Conservation (phyloP, 2,888 invertebrate genomes). For the Netelia inedita region DNA sequence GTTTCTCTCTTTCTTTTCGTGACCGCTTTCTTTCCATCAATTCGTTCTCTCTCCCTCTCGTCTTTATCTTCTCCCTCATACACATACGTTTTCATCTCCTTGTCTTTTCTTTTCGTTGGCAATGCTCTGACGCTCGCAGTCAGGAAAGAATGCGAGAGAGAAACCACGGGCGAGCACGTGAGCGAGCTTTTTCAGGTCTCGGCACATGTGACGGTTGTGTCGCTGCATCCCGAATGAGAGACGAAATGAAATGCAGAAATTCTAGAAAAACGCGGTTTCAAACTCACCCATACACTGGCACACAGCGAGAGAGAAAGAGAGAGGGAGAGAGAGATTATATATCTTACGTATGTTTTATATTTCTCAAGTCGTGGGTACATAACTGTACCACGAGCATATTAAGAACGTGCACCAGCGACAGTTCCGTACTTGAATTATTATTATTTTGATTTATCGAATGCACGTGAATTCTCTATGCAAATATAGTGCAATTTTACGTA, state of each 20-base stretch:
- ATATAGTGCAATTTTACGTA: too few species aligned
- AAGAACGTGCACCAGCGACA: too few species aligned
- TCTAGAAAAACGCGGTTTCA: conserved; percentile 22
- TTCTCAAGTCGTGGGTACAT: too few species aligned
- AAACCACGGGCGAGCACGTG: conserved; percentile 40
- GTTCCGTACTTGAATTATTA: too few species aligned
- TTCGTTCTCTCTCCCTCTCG: conserved; percentile 35
- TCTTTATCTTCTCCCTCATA: conserved; percentile 1
- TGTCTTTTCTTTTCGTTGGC: conserved; percentile 6
- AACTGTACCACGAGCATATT: too few species aligned
- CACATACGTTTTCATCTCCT: background rate
- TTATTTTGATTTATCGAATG: too few species aligned
- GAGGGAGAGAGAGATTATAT: too few species aligned
- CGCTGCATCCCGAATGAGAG: conserved; percentile 51
- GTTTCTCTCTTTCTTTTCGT: conserved; percentile 16
- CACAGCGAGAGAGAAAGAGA: conserved; percentile 32
- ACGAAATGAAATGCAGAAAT: conserved; percentile 55
- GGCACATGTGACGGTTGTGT: conserved; percentile 31
- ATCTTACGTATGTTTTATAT: too few species aligned
- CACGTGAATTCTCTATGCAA: too few species aligned
- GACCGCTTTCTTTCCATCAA: conserved; percentile 51
- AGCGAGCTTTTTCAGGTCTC: conserved; percentile 50
- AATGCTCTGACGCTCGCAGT: background rate
- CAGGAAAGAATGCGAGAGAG: background rate
- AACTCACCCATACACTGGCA: background rate